phyloP scores from a whole-genome alignment of 2,113 vertebrate species.

The Chlorodrepanis virens region DNA sequence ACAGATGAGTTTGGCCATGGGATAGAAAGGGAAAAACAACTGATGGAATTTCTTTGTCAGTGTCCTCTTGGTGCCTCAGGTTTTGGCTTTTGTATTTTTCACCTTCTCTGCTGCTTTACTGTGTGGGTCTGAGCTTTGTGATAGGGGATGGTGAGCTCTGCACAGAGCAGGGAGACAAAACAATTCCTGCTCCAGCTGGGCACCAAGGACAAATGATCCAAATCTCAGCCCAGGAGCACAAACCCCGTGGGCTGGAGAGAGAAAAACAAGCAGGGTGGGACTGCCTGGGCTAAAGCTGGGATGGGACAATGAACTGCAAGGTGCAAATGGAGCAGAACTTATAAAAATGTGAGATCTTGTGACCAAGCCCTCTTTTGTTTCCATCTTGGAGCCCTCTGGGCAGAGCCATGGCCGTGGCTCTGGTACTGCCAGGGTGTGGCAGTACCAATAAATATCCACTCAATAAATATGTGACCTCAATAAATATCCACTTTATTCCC shows the following conservation, averaged over 20 bases:
- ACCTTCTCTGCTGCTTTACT: background rate
- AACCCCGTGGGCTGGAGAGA: background rate
- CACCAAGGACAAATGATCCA: background rate
- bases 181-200: background rate
- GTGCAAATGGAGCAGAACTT: background rate
- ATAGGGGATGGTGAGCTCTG: background rate
- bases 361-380: background rate
- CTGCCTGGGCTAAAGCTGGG: background rate
- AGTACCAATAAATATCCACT: no score
- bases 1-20: background rate
- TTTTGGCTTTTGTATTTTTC: background rate
- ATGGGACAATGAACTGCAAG: background rate
- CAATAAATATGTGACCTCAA: background rate
- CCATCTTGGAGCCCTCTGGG: background rate
- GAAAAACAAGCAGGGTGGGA: background rate
- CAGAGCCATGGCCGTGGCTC: background rate
- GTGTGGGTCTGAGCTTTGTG: background rate
- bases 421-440: no score
- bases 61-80: background rate
- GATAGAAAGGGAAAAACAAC: background rate
- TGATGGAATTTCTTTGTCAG: background rate
- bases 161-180: background rate
- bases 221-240: background rate
- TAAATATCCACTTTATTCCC: background rate
- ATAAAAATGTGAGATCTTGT: background rate